These are phyloP conservation scores for Acinonyx jubatus DNA, from an alignment of 2,113 vertebrate genomes.

Conservation along the genomic window DNA sequence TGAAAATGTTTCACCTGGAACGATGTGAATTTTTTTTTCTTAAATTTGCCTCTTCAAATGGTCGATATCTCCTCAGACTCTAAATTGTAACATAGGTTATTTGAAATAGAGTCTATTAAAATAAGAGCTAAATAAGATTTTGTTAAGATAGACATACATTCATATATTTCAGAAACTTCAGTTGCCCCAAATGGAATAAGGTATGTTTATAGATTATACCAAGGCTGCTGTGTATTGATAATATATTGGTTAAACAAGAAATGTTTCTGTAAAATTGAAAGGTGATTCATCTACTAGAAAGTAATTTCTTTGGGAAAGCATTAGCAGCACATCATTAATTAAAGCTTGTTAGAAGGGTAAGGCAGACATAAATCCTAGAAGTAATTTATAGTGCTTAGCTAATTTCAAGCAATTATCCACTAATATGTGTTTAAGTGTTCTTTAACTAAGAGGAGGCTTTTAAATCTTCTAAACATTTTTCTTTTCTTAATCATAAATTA, in stretches of 20 bases:
- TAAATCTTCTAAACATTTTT: slow-evolving; percentile 86
- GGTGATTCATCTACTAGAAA: slow-evolving; percentile 85
- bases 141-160: slow-evolving; percentile 36
- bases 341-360: slow-evolving; percentile 88
- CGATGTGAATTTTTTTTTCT: background rate
- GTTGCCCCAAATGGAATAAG: background rate
- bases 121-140: slow-evolving; percentile 29
- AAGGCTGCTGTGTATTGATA: slow-evolving; percentile 79
- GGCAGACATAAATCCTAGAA: slow-evolving; percentile 87
- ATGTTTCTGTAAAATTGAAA: slow-evolving; percentile 85
- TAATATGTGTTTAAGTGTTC: slow-evolving; percentile 88
- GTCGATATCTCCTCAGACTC: background rate
- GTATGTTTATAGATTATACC: slow-evolving; percentile 52
- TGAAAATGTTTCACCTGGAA: slow-evolving; percentile 40
- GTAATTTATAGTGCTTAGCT: slow-evolving; percentile 89
- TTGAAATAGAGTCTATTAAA: slow-evolving; percentile 46
- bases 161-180: slow-evolving; percentile 5
- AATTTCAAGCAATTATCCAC: slow-evolving; percentile 89
- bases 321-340: slow-evolving; percentile 89
- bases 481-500: slow-evolving; percentile 84
- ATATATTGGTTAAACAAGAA: slow-evolving; percentile 80
- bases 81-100: slow-evolving; percentile 44
- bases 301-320: slow-evolving; percentile 88
- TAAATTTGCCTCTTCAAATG: slow-evolving; percentile 23
- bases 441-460: slow-evolving; percentile 87